Evolutionary conservation across 2,113 vertebrate species (phyloP).

Genomic region (Dasyprocta punctata): DNA sequence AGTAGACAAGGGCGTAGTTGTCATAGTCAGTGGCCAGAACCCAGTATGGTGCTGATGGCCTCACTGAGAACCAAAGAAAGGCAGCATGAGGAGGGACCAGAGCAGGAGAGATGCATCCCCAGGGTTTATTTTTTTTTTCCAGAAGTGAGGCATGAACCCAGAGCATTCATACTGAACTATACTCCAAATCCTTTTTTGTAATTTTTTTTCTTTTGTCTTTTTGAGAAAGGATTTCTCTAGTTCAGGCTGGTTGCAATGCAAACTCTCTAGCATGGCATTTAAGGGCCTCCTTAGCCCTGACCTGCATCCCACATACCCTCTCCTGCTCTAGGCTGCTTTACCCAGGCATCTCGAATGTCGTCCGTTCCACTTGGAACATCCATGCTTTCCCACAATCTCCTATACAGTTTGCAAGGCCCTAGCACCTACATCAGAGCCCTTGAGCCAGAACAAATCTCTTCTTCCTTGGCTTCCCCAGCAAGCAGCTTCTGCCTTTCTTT

Average conservation of each 20-base stretch:
- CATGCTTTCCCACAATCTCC: not conserved
- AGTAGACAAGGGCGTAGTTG: slow-evolving; percentile 92
- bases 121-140: not conserved
- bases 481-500: not conserved
- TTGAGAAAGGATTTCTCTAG: not conserved
- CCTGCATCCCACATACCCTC: not conserved
- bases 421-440: not conserved
- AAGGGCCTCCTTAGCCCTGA: not conserved
- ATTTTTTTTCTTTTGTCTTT: not conserved
- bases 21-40: slow-evolving; percentile 94
- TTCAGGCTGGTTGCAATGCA: not conserved
- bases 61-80: slow-evolving; percentile 85
- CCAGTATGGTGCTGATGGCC: slow-evolving; percentile 93
- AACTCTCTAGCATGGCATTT: not conserved
- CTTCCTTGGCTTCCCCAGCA: not conserved
- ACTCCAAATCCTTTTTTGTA: not conserved
- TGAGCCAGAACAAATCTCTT: not conserved
- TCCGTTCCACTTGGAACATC: not conserved
- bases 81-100: not conserved
- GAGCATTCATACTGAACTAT: not conserved
- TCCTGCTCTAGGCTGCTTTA: not conserved
- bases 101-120: not conserved
- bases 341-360: not conserved
- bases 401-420: not conserved
- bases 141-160: not conserved